Base-by-base conservation (phyloP, 2,797 vertebrate genomes). In the Tapirus indicus region DNA sequence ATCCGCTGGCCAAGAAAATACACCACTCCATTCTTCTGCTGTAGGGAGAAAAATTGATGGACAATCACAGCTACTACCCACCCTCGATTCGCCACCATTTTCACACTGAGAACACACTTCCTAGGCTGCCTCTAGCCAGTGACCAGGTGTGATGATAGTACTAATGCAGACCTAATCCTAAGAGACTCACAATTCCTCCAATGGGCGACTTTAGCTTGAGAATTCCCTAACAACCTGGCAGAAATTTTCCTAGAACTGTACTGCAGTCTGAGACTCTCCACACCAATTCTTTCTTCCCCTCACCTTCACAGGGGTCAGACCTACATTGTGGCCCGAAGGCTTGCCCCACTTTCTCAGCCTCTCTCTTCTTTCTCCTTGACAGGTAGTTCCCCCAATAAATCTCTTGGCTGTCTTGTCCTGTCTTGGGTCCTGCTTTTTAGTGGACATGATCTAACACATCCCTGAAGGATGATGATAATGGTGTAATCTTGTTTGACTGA, bases 21-120 rank as follows among this genome's bases (percentile, higher is more conserved):
- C 1, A 41, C 3, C 6, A 27, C 41, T 60, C 6, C 14, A 10
- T 27, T 91, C 49, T 54, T 38, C 5, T 13, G 7, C 41, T 35
- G 0, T n/a, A 1, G 14, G 12, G 13, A 0, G 5, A 20, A n/a
- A n/a, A 35, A 13, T 44, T 44, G 29, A 60, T 11, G 8, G 66
- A 23, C 41, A 68, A 13, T 25, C 56, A 52, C 1, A n/a, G 38
- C 11, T 92, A 4, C 16, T 13, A 11, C 38, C 9, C 13, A 2
- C 14, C 25, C 21, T 44, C 6, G 27, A 7, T 14, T 38, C 32
- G 44, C 10, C 54, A 12, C 9, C 13, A 1, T 35, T 25, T 23
- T 14, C 52, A 52, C 14, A n/a, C 0, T 11, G 32, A 60, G 54
- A 58, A 0, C 9, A 12, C 23, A 25, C 6, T 71, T 41, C 62